Base-by-base conservation (phyloP, 1,140 invertebrate genomes). In the Anadara kagoshimensis region DNA sequence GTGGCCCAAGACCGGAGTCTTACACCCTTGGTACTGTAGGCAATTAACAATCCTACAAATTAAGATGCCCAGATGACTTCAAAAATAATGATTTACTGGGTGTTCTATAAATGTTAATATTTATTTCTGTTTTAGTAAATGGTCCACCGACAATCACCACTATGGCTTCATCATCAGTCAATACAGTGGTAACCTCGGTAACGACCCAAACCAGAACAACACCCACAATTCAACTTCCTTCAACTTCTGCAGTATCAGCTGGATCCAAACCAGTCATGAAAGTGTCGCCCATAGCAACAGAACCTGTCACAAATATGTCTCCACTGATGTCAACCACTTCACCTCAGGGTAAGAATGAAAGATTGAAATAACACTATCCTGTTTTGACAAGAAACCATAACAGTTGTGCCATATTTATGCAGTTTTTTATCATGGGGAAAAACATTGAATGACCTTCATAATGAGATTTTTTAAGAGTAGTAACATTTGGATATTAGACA, bases 221-320 rank as follows among this genome's bases (percentile, higher is more conserved):
- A 22, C 57, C 73, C 20, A 24, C 65, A 41, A 71, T 80, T 22
- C 80, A 81, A 51, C 71, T 81, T 18, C 80, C 84, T 22, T 59
- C 72, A 20, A 58, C 65, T 22, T 43, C 64, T 36, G 41, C 58
- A 47, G 29, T 59, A 47, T 64, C 73, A n/a, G 58, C 76, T 7
- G 54, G 54, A 43, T 58, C 59, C n/a, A 87, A 84, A 78, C 87
- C 87, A 47, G 76, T 88, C 12, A 82, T 86, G 71, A 78, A 82
- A 49, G 87, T 88, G 16, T 79, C 82, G 16, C 86, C 87, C 18
- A 66, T 88, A 45, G 71, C 80, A 56, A 70, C 78, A 36, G 71
- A 78, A 14, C 45, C 79, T 36, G 29, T 7, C 7, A 36, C 29
- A 36, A 36, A 36, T 36, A 36, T 36, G 29, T 36, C 29, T 36